Conservation (phyloP, 2,888 invertebrate species). For the Amaurobius ferox region DNA sequence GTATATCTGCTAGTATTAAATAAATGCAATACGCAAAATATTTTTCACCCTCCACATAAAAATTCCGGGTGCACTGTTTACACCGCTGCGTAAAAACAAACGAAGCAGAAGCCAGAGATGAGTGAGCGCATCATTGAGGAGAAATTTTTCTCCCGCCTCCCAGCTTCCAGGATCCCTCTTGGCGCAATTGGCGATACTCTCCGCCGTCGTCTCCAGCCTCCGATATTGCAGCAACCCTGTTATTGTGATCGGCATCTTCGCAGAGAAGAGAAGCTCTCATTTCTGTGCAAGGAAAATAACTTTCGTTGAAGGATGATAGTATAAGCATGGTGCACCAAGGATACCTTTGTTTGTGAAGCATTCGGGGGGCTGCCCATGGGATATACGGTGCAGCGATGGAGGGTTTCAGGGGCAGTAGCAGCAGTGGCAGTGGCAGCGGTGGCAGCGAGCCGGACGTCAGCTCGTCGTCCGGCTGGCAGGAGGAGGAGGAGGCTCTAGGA, state of each 20-base stretch:
- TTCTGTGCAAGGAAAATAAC: background rate
- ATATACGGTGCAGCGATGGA: slow-evolving; percentile 50
- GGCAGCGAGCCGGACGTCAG: slow-evolving; percentile 49
- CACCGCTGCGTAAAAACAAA: no score
- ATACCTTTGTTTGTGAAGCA: no score
- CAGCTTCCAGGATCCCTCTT: no score
- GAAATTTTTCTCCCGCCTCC: no score
- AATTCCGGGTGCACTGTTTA: no score
- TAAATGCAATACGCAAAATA: no score
- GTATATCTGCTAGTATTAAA: no score
- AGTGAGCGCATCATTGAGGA: no score
- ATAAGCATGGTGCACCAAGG: background rate
- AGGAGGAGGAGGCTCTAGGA: slow-evolving; percentile 21
- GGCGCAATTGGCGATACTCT: background rate
- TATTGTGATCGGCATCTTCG: slow-evolving; percentile 12
- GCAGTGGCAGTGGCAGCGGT: slow-evolving; percentile 30
- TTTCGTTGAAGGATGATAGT: no score
- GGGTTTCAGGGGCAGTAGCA: slow-evolving; percentile 55
- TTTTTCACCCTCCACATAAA: no score
- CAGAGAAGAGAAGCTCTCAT: background rate
- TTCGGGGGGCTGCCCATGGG: slow-evolving; percentile 33
- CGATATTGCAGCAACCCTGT: background rate
- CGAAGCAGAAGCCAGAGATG: no score
- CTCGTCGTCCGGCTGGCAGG: slow-evolving; percentile 54
- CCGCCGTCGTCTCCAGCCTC: background rate